These are phyloP conservation scores for Iselma pallidipennis DNA, from an alignment of 2,888 invertebrate genomes.

Conservation along the genomic window DNA sequence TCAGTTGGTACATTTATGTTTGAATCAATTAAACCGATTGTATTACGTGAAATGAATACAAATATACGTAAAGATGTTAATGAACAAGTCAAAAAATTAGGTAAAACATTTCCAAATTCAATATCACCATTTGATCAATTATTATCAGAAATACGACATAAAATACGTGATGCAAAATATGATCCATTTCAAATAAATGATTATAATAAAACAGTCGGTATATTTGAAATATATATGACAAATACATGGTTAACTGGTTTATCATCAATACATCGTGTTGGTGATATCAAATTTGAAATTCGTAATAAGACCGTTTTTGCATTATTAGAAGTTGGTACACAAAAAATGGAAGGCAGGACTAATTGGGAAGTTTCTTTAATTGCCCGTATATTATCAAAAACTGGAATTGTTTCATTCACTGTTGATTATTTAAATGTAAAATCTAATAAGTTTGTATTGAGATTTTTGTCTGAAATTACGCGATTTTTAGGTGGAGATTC, in stretches of 20 bases:
- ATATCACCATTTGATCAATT: slow-evolving; percentile 85
- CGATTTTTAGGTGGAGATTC: slow-evolving; percentile 59
- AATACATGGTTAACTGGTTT: slow-evolving; percentile 81
- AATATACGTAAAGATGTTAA: slow-evolving; percentile 76
- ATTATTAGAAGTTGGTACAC: slow-evolving; percentile 77
- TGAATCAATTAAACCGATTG: slow-evolving; percentile 84
- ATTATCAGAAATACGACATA: slow-evolving; percentile 72
- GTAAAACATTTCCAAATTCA: slow-evolving; percentile 80
- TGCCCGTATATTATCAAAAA: slow-evolving; percentile 68
- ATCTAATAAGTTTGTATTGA: not conserved
- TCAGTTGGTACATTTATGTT: slow-evolving; percentile 81
- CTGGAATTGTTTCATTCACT: slow-evolving; percentile 76
- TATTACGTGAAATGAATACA: slow-evolving; percentile 76
- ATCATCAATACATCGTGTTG: slow-evolving; percentile 80
- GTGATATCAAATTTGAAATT: slow-evolving; percentile 74
- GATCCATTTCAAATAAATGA: slow-evolving; percentile 79
- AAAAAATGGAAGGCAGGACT: slow-evolving; percentile 74
- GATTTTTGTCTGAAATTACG: not conserved
- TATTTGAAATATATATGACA: slow-evolving; percentile 69
- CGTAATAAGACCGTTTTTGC: slow-evolving; percentile 71
- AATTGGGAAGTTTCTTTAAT: slow-evolving; percentile 77
- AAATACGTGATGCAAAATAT: slow-evolving; percentile 64
- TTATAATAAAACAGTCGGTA: slow-evolving; percentile 71
- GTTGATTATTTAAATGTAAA: slow-evolving; percentile 73
- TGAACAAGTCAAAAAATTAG: slow-evolving; percentile 69